A percentile compares a stretch with the other conserved stretches of the same genome.
phyloP scores from a whole-genome alignment of 2,113 vertebrate genomes.

The Cygnus atratus region DNA sequence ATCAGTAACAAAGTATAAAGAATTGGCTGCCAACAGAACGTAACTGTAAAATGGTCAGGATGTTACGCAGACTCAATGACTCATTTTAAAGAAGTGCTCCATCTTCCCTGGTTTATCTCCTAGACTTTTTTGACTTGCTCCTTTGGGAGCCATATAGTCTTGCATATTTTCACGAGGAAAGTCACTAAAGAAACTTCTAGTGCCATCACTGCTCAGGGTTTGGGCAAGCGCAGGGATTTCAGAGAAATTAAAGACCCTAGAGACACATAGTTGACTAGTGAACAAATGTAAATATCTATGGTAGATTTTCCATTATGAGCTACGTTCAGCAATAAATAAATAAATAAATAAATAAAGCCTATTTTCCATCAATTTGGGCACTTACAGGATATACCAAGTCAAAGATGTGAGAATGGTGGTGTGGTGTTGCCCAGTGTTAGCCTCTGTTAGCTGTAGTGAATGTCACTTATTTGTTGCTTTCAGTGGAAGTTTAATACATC shows the following conservation, averaged over 20 bases:
- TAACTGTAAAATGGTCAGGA: neutral
- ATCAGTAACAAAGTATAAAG: neutral
- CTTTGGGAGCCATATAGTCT: neutral
- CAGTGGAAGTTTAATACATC: neutral
- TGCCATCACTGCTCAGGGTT: neutral
- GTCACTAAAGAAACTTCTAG: neutral
- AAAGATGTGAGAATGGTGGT: neutral
- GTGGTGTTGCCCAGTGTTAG: neutral
- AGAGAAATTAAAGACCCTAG: neutral
- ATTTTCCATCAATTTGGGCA: neutral
- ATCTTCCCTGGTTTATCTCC: neutral
- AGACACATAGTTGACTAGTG: neutral
- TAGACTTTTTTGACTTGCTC: neutral
- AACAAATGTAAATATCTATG: neutral
- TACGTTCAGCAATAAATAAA: neutral
- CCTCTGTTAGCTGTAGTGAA: neutral
- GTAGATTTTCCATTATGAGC: neutral
- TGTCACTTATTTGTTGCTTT: neutral
- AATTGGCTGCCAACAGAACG: neutral
- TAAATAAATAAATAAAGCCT: neutral
- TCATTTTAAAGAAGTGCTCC: neutral
- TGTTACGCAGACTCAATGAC: neutral
- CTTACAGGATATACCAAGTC: neutral
- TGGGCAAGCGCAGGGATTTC: neutral
- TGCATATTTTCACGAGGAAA: neutral